phyloP scores from a whole-genome alignment of 2,797 vertebrate species.

The Centropyge bicolor region DNA sequence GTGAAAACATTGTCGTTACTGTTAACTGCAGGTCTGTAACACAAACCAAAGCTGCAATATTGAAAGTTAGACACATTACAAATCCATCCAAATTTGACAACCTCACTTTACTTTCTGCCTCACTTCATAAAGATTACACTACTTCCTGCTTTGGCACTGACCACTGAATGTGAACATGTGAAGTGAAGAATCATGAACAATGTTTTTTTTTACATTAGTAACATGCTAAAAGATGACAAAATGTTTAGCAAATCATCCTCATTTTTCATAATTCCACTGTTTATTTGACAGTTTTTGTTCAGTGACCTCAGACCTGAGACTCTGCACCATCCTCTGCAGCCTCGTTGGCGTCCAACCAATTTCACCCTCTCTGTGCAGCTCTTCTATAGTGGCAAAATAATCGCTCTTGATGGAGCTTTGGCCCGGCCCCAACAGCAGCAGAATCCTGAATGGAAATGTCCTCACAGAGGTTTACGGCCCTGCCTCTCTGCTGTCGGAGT shows the following conservation, averaged over 20 bases:
- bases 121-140: too few relatives aligned
- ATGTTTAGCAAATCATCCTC: conserved; percentile 7
- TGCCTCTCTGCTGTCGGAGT: conserved; percentile 58
- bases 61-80: too few relatives aligned
- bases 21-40: neutral
- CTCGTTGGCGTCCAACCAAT: conserved; percentile 36
- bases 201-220: neutral
- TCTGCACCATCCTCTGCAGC: conserved; percentile 12
- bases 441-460: conserved; percentile 66
- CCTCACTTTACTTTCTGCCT: too few relatives aligned
- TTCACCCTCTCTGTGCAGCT: conserved; percentile 32
- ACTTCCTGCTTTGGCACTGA: too few relatives aligned
- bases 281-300: conserved; percentile 16
- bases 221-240: neutral
- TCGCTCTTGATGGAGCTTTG: conserved; percentile 54
- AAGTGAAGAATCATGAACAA: too few relatives aligned
- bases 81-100: too few relatives aligned
- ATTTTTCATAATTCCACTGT: conserved; percentile 37
- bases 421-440: conserved; percentile 44
- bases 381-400: conserved; percentile 54
- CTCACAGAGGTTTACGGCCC: conserved; percentile 58
- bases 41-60: too few relatives aligned
- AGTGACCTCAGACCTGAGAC: conserved; percentile 23
- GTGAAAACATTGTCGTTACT: neutral
- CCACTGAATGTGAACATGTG: too few relatives aligned